Conservation (phyloP, 1,140 invertebrate species). For the Aporrectodea caliginosa region DNA sequence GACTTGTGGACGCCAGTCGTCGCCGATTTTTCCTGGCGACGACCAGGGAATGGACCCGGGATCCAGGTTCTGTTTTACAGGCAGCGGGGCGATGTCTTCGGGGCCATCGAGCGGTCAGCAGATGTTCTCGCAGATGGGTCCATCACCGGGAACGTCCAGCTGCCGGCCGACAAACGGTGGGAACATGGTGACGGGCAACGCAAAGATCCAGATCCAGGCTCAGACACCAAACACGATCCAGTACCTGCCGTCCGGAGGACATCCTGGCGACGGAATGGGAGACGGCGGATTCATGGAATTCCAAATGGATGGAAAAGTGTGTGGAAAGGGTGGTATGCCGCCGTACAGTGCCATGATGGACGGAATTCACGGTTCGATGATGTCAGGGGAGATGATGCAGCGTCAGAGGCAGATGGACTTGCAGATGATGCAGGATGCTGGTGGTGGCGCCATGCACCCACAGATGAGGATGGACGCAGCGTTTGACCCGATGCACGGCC, state of each 20-base stretch:
- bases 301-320: neutral
- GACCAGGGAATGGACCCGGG: neutral
- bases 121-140: neutral
- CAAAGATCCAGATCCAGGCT: constrained; percentile 72
- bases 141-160: neutral
- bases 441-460: neutral
- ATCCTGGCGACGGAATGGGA: neutral
- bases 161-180: neutral
- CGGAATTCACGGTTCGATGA: neutral
- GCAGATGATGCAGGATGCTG: neutral
- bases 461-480: neutral
- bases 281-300: neutral
- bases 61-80: neutral
- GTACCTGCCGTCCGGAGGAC: constrained; percentile 74
- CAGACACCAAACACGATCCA: constrained; percentile 96
- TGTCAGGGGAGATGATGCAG: constrained; percentile 17
- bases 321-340: neutral
- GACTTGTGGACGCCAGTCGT: neutral
- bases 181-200: constrained; percentile 40
- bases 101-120: neutral
- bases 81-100: neutral
- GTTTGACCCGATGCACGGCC: neutral
- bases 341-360: neutral
- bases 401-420: neutral
- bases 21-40: neutral